Evolutionary conservation across 1,140 invertebrate species (phyloP).

Genomic region (Doryteuthis pealeii): DNA sequence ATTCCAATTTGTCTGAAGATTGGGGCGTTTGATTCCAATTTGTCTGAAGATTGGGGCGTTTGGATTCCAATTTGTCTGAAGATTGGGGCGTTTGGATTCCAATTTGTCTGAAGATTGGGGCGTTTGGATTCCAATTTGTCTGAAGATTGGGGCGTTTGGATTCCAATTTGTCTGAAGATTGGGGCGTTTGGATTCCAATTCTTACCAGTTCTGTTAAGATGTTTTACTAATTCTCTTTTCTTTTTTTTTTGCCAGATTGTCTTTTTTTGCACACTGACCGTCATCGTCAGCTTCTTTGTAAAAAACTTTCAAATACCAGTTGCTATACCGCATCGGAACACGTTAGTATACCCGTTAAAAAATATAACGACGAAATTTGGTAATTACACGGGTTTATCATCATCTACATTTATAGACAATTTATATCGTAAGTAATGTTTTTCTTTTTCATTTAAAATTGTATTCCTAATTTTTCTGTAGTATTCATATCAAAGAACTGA

Average conservation of each 20-base stretch:
- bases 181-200: too few species aligned
- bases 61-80: too few species aligned
- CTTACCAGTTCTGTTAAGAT: too few species aligned
- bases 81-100: too few species aligned
- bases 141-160: too few species aligned
- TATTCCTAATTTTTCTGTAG: background rate
- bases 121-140: too few species aligned
- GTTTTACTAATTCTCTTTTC: background rate
- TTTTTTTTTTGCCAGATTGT: slow-evolving; percentile 47
- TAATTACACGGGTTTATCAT: slow-evolving; percentile 80
- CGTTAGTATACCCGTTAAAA: slow-evolving; percentile 29
- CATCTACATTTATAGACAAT: slow-evolving; percentile 75
- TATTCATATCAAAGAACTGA: too few species aligned
- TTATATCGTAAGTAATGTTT: slow-evolving; percentile 65
- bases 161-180: too few species aligned
- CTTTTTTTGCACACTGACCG: slow-evolving; percentile 48
- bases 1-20: too few species aligned
- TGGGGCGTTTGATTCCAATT: too few species aligned
- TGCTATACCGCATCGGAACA: slow-evolving; percentile 42
- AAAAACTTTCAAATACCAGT: slow-evolving; percentile 33
- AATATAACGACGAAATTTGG: slow-evolving; percentile 56
- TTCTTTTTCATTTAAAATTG: background rate
- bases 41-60: too few species aligned
- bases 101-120: too few species aligned
- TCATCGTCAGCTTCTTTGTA: slow-evolving; percentile 56